Base-by-base conservation (phyloP, 2,888 invertebrate species). In the Salpingus planirostris region DNA sequence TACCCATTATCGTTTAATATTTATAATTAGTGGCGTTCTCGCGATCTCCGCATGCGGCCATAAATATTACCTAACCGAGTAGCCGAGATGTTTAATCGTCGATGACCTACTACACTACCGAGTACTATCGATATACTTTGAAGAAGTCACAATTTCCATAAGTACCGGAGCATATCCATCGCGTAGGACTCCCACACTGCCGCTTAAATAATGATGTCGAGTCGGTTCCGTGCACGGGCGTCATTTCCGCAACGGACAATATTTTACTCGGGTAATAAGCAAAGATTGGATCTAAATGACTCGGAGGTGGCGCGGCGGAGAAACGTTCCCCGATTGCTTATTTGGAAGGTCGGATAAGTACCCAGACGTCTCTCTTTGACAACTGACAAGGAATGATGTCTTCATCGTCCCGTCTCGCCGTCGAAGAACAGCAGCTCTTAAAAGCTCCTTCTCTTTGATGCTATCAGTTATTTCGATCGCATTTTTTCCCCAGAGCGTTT, bases 191-290 rank as follows among this genome's bases (percentile, higher is more conserved):
- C n/a, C n/a, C n/a, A n/a, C n/a, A n/a, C n/a, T n/a, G n/a, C n/a
- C n/a, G n/a, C n/a, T n/a, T n/a, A n/a, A n/a, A n/a, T n/a, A n/a
- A n/a, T n/a, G n/a, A n/a, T n/a, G n/a, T n/a, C n/a, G n/a, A n/a
- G n/a, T n/a, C n/a, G n/a, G n/a, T n/a, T n/a, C n/a, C n/a, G n/a
- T n/a, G n/a, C n/a, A n/a, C n/a, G n/a, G n/a, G n/a, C n/a, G n/a
- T n/a, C n/a, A n/a, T n/a, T n/a, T n/a, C n/a, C 18, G 18, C 18
- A 18, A 18, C 46, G 49, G 53, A 49, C 52, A 50, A 57, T 57
- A 57, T 58, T 59, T 56, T 55, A 57, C 50, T 37, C 45, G 42
- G 41, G 53, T 53, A 55, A 56, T 57, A 55, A 55, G 55, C 38
- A 30, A 23, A 46, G 57, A 58, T 59, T 55, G 46, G 42, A 59